These are phyloP conservation scores for Noctua fimbriata DNA, from an alignment of 2,888 invertebrate genomes.

Conservation along the genomic window DNA sequence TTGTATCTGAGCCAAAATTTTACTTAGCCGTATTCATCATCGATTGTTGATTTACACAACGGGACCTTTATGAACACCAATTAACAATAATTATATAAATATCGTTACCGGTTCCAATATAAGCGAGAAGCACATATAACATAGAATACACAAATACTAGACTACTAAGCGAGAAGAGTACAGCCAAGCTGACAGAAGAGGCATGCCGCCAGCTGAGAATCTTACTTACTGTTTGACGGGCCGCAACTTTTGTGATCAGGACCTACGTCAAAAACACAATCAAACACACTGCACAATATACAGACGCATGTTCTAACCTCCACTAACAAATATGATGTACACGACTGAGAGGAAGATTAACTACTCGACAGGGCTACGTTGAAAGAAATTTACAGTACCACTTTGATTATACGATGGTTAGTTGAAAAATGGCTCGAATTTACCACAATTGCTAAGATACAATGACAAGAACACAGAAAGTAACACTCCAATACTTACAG, in stretches of 20 bases:
- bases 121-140: slow-evolving; percentile 81
- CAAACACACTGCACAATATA: slow-evolving; percentile 88
- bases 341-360: slow-evolving; percentile 74
- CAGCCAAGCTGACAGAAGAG: slow-evolving; percentile 84
- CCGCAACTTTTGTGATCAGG: slow-evolving; percentile 90
- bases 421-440: slow-evolving; percentile 83
- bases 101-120: slow-evolving; percentile 66
- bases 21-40: slow-evolving; percentile 78
- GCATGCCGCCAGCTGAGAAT: slow-evolving; percentile 86
- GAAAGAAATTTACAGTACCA: slow-evolving; percentile 78
- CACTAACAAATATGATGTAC: slow-evolving; percentile 77
- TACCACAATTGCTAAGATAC: slow-evolving; percentile 85
- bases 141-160: slow-evolving; percentile 75
- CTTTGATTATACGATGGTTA: slow-evolving; percentile 78
- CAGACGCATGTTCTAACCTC: slow-evolving; percentile 75
- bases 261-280: slow-evolving; percentile 90
- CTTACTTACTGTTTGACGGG: slow-evolving; percentile 90
- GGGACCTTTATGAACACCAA: slow-evolving; percentile 20
- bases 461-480: slow-evolving; percentile 76
- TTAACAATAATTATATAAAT: slow-evolving; percentile 26
- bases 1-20: slow-evolving; percentile 80
- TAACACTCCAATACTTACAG: slow-evolving; percentile 93
- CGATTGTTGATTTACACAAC: slow-evolving; percentile 70
- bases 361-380: slow-evolving; percentile 79
- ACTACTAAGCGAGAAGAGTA: slow-evolving; percentile 85